These are phyloP conservation scores for Hetaerina titia DNA, from an alignment of 2,888 invertebrate species.

Conservation along the genomic window DNA sequence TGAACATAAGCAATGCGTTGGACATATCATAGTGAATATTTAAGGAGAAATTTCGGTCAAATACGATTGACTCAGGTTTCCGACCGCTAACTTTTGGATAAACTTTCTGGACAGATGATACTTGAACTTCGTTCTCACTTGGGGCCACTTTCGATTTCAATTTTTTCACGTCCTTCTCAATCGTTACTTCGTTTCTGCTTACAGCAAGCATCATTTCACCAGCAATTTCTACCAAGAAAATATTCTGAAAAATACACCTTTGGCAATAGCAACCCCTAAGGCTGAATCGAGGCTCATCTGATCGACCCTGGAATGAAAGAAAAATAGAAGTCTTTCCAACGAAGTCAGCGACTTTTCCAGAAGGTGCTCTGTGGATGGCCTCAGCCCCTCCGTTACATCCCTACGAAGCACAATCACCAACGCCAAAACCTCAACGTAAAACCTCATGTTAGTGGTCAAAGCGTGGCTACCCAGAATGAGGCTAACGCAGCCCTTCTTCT, in stretches of 20 bases:
- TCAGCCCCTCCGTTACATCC: background rate
- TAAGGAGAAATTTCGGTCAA: no score
- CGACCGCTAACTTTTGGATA: no score
- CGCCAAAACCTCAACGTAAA: background rate
- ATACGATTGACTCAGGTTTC: no score
- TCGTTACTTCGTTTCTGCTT: no score
- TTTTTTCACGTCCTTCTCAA: no score
- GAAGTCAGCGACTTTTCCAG: conserved; percentile 36
- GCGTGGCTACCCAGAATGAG: background rate
- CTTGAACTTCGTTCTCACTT: no score
- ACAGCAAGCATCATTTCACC: background rate
- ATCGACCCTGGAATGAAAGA: conserved; percentile 73
- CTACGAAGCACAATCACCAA: background rate
- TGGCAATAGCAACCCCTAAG: conserved; percentile 75
- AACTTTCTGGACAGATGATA: no score
- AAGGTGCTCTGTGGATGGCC: background rate
- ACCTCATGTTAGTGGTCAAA: background rate
- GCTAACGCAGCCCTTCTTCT: background rate
- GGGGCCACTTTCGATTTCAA: no score
- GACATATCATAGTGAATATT: no score
- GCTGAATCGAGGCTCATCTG: conserved; percentile 76
- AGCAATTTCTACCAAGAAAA: background rate
- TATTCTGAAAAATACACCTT: conserved; percentile 74
- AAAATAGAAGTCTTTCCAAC: conserved; percentile 74
- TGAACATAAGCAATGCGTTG: no score